Evolutionary conservation across 2,797 vertebrate species (phyloP).

Genomic region (Phoebastria nigripes): DNA sequence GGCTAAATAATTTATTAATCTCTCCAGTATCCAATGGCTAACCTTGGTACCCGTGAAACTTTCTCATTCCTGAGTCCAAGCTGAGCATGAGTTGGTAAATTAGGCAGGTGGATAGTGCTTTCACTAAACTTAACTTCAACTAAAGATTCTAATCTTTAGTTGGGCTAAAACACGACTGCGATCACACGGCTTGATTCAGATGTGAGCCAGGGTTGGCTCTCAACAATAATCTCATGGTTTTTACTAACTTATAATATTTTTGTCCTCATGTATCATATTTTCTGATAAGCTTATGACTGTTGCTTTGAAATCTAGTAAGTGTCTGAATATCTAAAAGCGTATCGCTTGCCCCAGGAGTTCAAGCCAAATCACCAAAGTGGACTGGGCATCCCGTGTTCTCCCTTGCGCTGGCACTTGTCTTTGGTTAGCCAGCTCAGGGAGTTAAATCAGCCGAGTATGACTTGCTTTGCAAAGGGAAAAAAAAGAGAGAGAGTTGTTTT

Average conservation of each 20-base stretch:
- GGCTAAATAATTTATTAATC: background rate
- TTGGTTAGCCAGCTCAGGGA: background rate
- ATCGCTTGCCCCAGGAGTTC: background rate
- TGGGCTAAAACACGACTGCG: background rate
- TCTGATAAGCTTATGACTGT: background rate
- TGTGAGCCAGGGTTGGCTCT: background rate
- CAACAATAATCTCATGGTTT: background rate
- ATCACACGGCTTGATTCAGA: background rate
- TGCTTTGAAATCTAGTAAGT: background rate
- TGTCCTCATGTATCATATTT: background rate
- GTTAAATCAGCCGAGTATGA: background rate
- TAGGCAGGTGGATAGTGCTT: background rate
- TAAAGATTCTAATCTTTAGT: background rate
- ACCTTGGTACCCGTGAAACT: background rate
- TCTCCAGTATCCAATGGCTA: background rate
- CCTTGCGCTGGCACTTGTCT: background rate
- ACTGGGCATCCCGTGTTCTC: background rate
- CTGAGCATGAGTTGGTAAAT: background rate
- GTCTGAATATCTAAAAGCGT: background rate
- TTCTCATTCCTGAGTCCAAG: background rate
- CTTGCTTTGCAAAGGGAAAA: background rate
- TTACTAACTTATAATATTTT: background rate
- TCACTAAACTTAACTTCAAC: background rate
- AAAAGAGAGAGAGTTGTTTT: background rate
- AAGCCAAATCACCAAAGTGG: background rate